Evolutionary conservation across 2,888 invertebrate genomes (phyloP).

Genomic region (Hirtodrosophila trivittata): DNA sequence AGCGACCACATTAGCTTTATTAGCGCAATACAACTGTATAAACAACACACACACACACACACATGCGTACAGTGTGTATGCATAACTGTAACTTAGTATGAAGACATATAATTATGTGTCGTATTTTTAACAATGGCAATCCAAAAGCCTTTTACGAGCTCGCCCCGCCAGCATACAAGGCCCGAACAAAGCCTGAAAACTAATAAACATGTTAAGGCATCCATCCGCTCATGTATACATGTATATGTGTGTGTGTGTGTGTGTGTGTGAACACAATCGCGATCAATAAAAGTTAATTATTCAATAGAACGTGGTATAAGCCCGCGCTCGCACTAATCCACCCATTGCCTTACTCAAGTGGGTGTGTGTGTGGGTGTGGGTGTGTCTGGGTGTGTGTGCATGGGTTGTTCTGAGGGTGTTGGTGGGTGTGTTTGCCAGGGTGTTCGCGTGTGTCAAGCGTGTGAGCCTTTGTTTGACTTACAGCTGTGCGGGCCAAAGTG

Average conservation of each 20-base stretch:
- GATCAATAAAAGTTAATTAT: slow-evolving; percentile 81
- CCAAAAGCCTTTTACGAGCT: slow-evolving; percentile 49
- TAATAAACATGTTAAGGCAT: slow-evolving; percentile 67
- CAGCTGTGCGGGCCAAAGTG: slow-evolving; percentile 42
- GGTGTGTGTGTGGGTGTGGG: slow-evolving; percentile 12
- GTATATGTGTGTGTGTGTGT: slow-evolving; percentile 3
- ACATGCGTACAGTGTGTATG: slow-evolving; percentile 4
- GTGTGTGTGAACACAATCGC: slow-evolving; percentile 45
- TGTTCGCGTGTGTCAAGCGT: slow-evolving; percentile 17
- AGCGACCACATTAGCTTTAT: slow-evolving; percentile 71
- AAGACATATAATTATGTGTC: slow-evolving; percentile 57
- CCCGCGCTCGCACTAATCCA: slow-evolving; percentile 54
- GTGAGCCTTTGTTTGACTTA: slow-evolving; percentile 52
- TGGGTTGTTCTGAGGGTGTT: slow-evolving; percentile 2
- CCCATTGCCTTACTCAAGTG: slow-evolving; percentile 56
- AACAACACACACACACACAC: slow-evolving; percentile 21
- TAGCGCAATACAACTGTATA: slow-evolving; percentile 59
- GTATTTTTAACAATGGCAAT: slow-evolving; percentile 62
- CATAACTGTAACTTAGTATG: slow-evolving; percentile 9
- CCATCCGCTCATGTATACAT: slow-evolving; percentile 4
- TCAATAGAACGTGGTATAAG: slow-evolving; percentile 70
- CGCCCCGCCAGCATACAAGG: slow-evolving; percentile 25
- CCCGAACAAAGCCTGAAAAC: slow-evolving; percentile 61
- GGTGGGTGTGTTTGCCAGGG: slow-evolving; percentile 1
- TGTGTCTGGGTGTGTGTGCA: slow-evolving; percentile 2